Evolutionary conservation across 2,113 vertebrate genomes (phyloP), one percentile per base, ranked within the genome.

Genomic region (Furnarius figulus): DNA sequence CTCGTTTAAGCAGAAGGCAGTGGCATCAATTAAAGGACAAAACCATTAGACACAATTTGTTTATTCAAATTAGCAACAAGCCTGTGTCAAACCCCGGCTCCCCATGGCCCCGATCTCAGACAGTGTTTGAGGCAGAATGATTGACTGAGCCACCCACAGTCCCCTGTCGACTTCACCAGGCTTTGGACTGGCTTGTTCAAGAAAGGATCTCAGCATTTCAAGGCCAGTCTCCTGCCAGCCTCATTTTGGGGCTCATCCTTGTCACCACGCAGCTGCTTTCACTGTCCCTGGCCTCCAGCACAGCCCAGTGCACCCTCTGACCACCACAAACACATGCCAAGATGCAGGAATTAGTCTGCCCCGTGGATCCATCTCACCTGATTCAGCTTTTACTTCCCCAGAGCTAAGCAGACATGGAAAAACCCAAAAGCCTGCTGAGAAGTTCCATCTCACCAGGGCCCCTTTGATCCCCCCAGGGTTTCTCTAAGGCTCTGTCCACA

Each of bases 61-160:
- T 90, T 83, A 89, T 87, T 81, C 50, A 92, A 90, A 87, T 94
- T 61, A 86, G 58, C 37, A 88, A 91, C 71, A 93, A 70, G 65
- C 3, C 67, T 19, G 39, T 77, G 88, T 92, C 83, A 93, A 90
- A 70, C 58, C 80, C 6, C 0, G 4, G 44, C 52, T 95, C 73
- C 86, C 62, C 61, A 44, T 0, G 4, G 86, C 82, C 42, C 91
- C 21, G 55, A 58, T 49, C 90, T 77, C 90, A 66, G 71, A 5
- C 28, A 44, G 44, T 4, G 62, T 67, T 37, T 40, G 75, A 92
- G 79, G 76, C 82, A 83, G 67, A 56, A 49, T 44, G 89, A 91
- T 67, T 71, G 94, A 85, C 2, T 5, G 85, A 90, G 90, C 84
- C 3, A 5, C 90, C 46, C 91, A 66, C 61, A 46, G 84, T n/a